These are phyloP conservation scores for Oncorhynchus clarkii DNA, from an alignment of 2,113 vertebrate genomes.

Conservation along the genomic window DNA sequence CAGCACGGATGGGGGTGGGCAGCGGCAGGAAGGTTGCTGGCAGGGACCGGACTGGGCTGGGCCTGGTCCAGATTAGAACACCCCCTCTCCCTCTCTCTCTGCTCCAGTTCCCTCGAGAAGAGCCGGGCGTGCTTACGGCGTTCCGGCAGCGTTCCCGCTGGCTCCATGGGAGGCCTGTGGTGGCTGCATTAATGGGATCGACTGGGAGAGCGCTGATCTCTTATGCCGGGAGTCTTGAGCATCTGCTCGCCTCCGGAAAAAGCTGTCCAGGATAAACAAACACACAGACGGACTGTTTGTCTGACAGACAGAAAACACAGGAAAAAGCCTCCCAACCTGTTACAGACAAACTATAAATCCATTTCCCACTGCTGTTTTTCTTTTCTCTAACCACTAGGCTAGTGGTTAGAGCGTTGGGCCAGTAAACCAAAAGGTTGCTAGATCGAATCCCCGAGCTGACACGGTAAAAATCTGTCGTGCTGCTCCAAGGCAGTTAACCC, in stretches of 20 bases:
- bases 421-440: too few species aligned
- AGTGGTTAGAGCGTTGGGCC: too few species aligned
- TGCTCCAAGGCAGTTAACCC: too few species aligned
- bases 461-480: too few species aligned
- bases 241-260: constrained; percentile 70
- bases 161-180: constrained; percentile 52
- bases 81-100: constrained; percentile 7
- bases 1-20: constrained; percentile 54
- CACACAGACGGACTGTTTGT: constrained; percentile 28
- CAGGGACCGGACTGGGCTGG: constrained; percentile 57
- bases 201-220: constrained; percentile 64
- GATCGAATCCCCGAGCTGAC: too few species aligned
- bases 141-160: constrained; percentile 53
- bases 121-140: constrained; percentile 53
- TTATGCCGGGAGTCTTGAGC: constrained; percentile 63
- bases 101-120: constrained; percentile 31
- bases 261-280: constrained; percentile 71
- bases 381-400: too few species aligned
- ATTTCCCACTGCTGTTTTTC: too few species aligned
- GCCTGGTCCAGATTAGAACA: constrained; percentile 55
- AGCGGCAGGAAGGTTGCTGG: constrained; percentile 50
- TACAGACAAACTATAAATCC: too few species aligned
- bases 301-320: neutral
- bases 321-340: neutral
- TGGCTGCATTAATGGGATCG: constrained; percentile 64